Evolutionary conservation across 2,797 vertebrate genomes (phyloP).

Genomic region (Gadopsis marmoratus): DNA sequence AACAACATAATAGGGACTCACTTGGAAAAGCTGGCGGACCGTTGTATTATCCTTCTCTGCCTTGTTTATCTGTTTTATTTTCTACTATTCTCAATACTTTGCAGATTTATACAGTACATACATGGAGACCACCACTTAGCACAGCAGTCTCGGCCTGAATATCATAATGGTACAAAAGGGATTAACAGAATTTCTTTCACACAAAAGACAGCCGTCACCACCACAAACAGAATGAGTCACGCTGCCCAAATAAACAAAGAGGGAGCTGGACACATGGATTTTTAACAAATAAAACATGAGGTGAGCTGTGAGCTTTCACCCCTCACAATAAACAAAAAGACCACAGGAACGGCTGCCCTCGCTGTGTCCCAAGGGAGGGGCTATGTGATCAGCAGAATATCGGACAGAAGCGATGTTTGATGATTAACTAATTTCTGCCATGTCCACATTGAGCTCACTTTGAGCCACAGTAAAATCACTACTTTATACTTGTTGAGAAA

Average conservation of each 20-base stretch:
- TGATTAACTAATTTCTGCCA: not conserved
- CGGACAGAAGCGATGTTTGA: not conserved
- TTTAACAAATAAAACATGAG: slow-evolving; percentile 66
- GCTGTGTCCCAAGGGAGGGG: slow-evolving; percentile 31
- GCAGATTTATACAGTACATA: not conserved
- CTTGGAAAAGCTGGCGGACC: not conserved
- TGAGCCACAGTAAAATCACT: not conserved
- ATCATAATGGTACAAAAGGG: slow-evolving; percentile 43
- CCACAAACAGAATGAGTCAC: slow-evolving; percentile 56
- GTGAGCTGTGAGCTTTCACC: slow-evolving; percentile 20
- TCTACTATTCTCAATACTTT: not conserved
- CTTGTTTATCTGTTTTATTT: not conserved
- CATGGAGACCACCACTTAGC: slow-evolving; percentile 59
- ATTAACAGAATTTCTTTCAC: slow-evolving; percentile 68
- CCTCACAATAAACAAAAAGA: slow-evolving; percentile 51
- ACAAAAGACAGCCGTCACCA: slow-evolving; percentile 37
- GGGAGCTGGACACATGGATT: slow-evolving; percentile 27
- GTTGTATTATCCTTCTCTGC: not conserved
- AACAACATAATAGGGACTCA: not conserved
- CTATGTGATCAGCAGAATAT: slow-evolving; percentile 4
- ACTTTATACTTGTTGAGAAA: not conserved
- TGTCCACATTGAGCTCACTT: not conserved
- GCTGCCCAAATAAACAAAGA: slow-evolving; percentile 4
- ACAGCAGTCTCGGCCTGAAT: slow-evolving; percentile 12
- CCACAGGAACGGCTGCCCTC: slow-evolving; percentile 55